Evolutionary conservation across 2,797 vertebrate species (phyloP).

Genomic region (Coilia nasus): DNA sequence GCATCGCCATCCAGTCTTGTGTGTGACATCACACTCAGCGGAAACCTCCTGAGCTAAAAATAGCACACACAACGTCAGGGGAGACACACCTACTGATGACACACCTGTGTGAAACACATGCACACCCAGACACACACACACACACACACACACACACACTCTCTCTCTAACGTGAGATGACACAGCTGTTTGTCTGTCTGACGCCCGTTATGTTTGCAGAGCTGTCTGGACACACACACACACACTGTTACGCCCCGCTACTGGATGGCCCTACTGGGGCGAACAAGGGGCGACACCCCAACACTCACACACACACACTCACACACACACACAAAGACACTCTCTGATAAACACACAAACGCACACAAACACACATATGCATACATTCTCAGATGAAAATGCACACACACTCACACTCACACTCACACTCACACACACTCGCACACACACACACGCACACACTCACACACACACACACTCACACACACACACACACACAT

Average conservation of each 20-base stretch:
- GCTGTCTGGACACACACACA: neutral
- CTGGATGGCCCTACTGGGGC: too few species aligned
- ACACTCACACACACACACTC: neutral
- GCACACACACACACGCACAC: neutral
- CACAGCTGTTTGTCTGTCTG: neutral
- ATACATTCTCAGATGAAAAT: neutral
- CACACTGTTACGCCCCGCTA: too few species aligned
- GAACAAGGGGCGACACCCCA: too few species aligned
- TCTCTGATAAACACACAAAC: too few species aligned
- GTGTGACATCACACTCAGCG: conserved; percentile 47
- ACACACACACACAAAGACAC: neutral
- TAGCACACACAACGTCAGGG: conserved; percentile 37
- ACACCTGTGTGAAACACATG: conserved; percentile 26
- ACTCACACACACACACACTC: neutral
- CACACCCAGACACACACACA: neutral
- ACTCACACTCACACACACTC: neutral
- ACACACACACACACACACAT: too few species aligned
- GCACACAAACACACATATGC: neutral
- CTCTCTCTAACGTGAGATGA: neutral
- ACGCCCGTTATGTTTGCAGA: neutral
- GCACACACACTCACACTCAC: neutral
- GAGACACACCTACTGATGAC: conserved; percentile 37
- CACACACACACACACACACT: neutral
- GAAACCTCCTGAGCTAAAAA: conserved; percentile 51
- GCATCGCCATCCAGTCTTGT: conserved; percentile 30